Evolutionary conservation across 2,113 vertebrate species (phyloP).

Genomic region (Alouatta palliata): DNA sequence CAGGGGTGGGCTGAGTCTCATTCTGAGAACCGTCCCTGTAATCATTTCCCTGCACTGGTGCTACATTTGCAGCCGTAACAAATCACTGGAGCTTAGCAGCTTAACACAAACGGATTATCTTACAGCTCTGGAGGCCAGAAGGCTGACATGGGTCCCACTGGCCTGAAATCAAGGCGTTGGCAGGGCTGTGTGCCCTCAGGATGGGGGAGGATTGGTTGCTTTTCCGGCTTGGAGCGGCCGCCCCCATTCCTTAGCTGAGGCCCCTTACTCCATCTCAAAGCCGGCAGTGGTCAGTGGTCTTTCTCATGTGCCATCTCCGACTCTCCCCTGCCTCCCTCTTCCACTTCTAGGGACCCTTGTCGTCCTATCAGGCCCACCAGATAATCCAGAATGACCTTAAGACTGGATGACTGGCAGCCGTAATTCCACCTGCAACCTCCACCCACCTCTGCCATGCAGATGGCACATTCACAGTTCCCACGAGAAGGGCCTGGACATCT

Average conservation of each 20-base stretch:
- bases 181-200: background rate
- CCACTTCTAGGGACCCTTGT: accelerated
- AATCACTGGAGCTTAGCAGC: background rate
- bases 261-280: background rate
- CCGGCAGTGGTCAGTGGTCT: background rate
- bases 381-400: background rate
- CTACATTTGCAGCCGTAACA: background rate
- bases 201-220: background rate
- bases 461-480: accelerated
- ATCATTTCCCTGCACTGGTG: background rate
- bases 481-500: accelerated
- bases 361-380: no score
- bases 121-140: background rate
- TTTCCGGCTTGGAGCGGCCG: background rate
- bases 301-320: background rate
- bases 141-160: background rate
- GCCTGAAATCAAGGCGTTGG: background rate
- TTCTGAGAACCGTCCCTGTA: no score
- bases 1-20: background rate
- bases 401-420: background rate
- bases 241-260: background rate
- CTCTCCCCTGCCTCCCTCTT: background rate
- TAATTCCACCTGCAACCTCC: no score
- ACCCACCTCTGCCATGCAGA: accelerated
- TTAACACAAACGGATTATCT: accelerated